Evolutionary conservation across 1,140 invertebrate genomes (phyloP).

Genomic region (Danaus plexippus): DNA sequence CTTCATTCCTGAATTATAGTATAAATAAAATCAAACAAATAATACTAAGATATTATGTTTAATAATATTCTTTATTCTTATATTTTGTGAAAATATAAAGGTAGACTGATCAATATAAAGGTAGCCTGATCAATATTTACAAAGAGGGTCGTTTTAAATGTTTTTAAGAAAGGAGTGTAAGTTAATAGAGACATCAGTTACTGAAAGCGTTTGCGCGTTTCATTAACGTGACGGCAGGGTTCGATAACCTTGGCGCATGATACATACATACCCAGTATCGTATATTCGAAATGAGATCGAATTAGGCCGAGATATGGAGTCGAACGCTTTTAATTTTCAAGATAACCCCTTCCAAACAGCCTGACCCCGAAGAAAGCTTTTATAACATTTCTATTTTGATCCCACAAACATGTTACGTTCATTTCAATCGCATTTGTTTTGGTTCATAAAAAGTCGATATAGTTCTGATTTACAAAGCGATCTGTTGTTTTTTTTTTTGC

Average conservation of each 20-base stretch:
- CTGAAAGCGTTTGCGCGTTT: conserved; percentile 52
- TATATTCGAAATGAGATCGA: conserved; percentile 57
- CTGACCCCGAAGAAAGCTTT: conserved; percentile 45
- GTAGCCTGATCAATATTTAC: too few relatives aligned
- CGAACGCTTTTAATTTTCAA: conserved; percentile 57
- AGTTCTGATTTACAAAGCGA: conserved; percentile 52
- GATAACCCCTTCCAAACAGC: conserved; percentile 59
- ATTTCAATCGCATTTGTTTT: conserved; percentile 30
- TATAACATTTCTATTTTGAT: conserved; percentile 26
- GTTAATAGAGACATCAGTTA: conserved; percentile 57
- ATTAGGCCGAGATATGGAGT: conserved; percentile 51
- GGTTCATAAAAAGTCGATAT: conserved; percentile 31
- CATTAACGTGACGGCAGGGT: conserved; percentile 48
- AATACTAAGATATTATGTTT: too few relatives aligned
- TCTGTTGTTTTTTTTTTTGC: conserved; percentile 59
- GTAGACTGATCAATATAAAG: too few relatives aligned
- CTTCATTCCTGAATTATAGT: too few relatives aligned
- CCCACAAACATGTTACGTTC: conserved; percentile 26
- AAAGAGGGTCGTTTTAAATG: conserved; percentile 5
- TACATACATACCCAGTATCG: conserved; percentile 25
- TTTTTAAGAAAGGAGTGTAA: conserved; percentile 14
- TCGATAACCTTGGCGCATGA: conserved; percentile 53
- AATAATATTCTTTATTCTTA: too few relatives aligned
- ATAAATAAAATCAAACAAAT: too few relatives aligned
- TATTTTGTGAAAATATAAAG: too few relatives aligned